Evolutionary conservation across 2,797 vertebrate species (phyloP), one percentile per base, ranked within the genome.

Genomic region (Poeciliopsis presidionis): DNA sequence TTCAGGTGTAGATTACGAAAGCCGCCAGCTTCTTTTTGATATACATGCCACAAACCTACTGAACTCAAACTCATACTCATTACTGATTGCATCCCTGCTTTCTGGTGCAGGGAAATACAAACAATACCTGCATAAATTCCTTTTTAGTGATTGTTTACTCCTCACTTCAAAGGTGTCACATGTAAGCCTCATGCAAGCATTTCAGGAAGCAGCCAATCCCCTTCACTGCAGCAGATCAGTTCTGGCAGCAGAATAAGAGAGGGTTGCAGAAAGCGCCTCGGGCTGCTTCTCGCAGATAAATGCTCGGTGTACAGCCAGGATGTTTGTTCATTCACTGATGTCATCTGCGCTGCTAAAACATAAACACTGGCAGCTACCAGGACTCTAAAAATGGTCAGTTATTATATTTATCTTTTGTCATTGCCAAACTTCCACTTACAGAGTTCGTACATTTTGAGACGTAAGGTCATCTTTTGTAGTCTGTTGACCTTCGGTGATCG

Each of bases 81-180:
- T 67, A 67, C 72, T 74, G 57, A 76, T 70, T 73, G 9, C 28
- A 72, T 79, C 75, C 70, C 71, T 77, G 69, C 76, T 65, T 46
- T 55, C 83, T 80, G 22, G 7, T 57, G 72, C 1, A 9, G 33
- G 33, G 5, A 39, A 41, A 53, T 25, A 28, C 41, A 43, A 55
- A 74, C 49, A 72, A 51, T 84, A 80, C 25, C 61, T 20, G 67
- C 46, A 63, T 86, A 72, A 79, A 85, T 84, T 80, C 84, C 79
- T 81, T 70, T 78, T 55, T 73, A 82, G 77, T 84, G 61, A 87
- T 90, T 85, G 83, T 88, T 74, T 89, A 55, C 81, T 78, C 79
- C 75, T 90, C 77, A 65, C 86, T 86, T 93, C 88, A 91, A 91
- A 93, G 87, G 86, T 79, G 74, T 28, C 90, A 93, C 87, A 93